Evolutionary conservation across 2,888 invertebrate genomes (phyloP).

Genomic region (Drosophila ezoana): DNA sequence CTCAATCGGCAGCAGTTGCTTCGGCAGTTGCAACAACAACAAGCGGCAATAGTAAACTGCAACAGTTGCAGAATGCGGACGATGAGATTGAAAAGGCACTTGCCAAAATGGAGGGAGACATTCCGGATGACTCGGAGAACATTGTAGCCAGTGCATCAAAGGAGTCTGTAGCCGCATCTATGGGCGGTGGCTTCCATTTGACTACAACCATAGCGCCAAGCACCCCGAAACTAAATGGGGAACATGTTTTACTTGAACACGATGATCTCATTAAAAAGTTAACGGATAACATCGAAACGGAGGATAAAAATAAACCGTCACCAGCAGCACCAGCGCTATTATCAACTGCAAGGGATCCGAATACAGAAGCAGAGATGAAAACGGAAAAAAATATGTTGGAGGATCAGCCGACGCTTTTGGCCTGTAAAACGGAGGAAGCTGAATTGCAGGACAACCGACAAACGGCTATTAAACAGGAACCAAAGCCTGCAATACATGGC

Average conservation of each 20-base stretch:
- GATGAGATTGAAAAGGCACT: slow-evolving; percentile 88
- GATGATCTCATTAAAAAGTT: slow-evolving; percentile 82
- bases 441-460: slow-evolving; percentile 11
- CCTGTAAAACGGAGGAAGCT: slow-evolving; percentile 42
- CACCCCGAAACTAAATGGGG: slow-evolving; percentile 80
- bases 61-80: slow-evolving; percentile 59
- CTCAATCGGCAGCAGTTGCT: slow-evolving; percentile 22
- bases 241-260: slow-evolving; percentile 82
- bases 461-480: slow-evolving; percentile 35
- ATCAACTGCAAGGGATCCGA: slow-evolving; percentile 13
- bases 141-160: slow-evolving; percentile 60
- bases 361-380: slow-evolving; percentile 48
- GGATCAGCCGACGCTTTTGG: slow-evolving; percentile 41
- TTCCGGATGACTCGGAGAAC: slow-evolving; percentile 69
- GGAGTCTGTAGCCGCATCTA: slow-evolving; percentile 34
- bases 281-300: slow-evolving; percentile 62
- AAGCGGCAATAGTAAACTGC: slow-evolving; percentile 23
- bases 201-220: slow-evolving; percentile 21
- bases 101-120: slow-evolving; percentile 88
- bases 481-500: slow-evolving; percentile 27
- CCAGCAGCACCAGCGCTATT: slow-evolving; percentile 21
- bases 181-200: slow-evolving; percentile 36
- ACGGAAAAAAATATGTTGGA: slow-evolving; percentile 54
- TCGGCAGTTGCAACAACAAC: slow-evolving; percentile 31
- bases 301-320: slow-evolving; percentile 45